Percentiles rank a stretch among this genome's conserved stretches.
Conservation (phyloP, 2,888 invertebrate genomes). For the Nemotelus pantherinus region DNA sequence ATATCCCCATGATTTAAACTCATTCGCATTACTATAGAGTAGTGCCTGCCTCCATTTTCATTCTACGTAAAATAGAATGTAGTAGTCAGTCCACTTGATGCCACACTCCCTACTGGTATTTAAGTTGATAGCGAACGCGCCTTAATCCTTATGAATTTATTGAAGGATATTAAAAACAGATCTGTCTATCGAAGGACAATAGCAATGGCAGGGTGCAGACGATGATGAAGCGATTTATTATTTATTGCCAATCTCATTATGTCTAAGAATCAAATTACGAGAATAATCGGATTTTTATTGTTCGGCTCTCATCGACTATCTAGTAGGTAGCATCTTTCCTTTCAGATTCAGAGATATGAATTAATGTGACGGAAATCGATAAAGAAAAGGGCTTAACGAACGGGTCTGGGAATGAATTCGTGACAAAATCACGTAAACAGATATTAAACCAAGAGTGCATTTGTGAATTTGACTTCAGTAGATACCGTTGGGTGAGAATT, state of each 20-base stretch:
- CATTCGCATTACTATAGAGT: not conserved
- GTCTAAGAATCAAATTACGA: slow-evolving; percentile 49
- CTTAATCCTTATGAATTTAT: slow-evolving; percentile 51
- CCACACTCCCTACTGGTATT: slow-evolving; percentile 40
- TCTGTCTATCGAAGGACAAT: slow-evolving; percentile 45
- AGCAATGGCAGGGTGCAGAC: slow-evolving; percentile 14
- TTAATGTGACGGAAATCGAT: no score
- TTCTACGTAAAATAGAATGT: not conserved
- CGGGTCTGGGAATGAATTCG: no score
- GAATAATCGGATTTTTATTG: slow-evolving; percentile 51
- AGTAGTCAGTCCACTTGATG: slow-evolving; percentile 2
- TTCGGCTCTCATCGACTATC: slow-evolving; percentile 27
- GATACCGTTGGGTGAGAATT: no score
- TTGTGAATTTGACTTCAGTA: no score
- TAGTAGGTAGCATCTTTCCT: slow-evolving; percentile 8
- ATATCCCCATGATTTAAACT: not conserved
- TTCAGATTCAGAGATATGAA: not conserved
- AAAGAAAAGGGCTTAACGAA: not conserved
- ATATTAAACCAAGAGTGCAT: no score
- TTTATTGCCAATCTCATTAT: slow-evolving; percentile 50
- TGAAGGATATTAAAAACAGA: slow-evolving; percentile 50
- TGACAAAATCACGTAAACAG: no score
- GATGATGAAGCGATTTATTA: slow-evolving; percentile 48
- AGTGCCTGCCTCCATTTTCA: not conserved
- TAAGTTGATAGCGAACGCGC: slow-evolving; percentile 43